These are phyloP conservation scores for Nycticorax nycticorax DNA, from an alignment of 2,113 vertebrate genomes.

Conservation along the genomic window DNA sequence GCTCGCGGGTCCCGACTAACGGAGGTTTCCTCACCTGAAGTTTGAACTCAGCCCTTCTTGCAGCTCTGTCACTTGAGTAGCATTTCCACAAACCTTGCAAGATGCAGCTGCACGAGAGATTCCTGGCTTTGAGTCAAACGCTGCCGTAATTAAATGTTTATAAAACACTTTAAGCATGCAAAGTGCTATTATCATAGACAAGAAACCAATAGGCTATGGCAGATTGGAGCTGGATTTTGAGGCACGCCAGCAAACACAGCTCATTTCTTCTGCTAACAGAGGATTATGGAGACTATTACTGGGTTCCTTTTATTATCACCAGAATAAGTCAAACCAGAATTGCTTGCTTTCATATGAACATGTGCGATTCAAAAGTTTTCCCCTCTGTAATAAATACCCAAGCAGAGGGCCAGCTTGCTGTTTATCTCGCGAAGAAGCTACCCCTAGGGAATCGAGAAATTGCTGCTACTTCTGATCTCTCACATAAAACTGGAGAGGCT, in stretches of 20 bases:
- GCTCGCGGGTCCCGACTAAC: fast-evolving
- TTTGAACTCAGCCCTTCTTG: neutral
- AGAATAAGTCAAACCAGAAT: neutral
- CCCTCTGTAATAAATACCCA: neutral
- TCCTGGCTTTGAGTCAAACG: conserved; percentile 55
- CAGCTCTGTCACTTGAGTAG: neutral
- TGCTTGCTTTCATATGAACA: neutral
- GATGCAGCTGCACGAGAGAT: conserved; percentile 27
- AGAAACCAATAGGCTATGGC: neutral
- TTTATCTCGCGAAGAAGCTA: conserved; percentile 38
- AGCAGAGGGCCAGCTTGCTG: conserved; percentile 21
- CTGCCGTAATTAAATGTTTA: conserved; percentile 51
- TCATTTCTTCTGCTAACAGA: conserved; percentile 3
- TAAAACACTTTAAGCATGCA: conserved; percentile 17
- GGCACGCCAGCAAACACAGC: conserved; percentile 3
- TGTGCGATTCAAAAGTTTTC: neutral
- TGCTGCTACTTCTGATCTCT: conserved; percentile 55
- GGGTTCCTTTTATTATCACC: neutral
- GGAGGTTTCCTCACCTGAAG: neutral
- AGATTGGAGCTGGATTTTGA: neutral
- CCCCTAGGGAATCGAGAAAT: conserved; percentile 50
- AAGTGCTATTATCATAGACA: conserved; percentile 9
- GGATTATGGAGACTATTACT: neutral
- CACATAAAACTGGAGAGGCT: conserved; percentile 38
- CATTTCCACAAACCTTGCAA: neutral